Evolutionary conservation across 2,113 vertebrate genomes (phyloP), one percentile per base, ranked within the genome.

Genomic region (Conger conger): DNA sequence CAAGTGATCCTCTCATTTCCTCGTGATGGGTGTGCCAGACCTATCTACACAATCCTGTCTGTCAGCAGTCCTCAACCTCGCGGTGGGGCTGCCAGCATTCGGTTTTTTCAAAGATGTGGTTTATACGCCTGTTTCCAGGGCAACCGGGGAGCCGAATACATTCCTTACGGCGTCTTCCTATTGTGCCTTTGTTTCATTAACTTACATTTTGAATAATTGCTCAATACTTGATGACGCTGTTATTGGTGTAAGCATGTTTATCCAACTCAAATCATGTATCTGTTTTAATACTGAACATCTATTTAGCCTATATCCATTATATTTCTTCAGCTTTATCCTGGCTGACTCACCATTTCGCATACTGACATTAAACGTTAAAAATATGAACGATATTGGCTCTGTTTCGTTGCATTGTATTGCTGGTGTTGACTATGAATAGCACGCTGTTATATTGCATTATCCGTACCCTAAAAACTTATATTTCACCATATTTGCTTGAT

Each of bases 61-160:
- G 87, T 93, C 93, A 89, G 88, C 87, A 89, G 88, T 90, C 84
- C 82, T 85, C 87, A 73, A 90, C 91, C 90, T 91, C 89, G 84
- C 91, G 93, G 90, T 90, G 92, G 90, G 92, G 92, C 91, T 90
- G 91, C 91, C 93, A 93, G 92, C 92, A 92, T 94, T 94, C 92
- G 91, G 91, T 90, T 87, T 94, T 91, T 93, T 90, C 93, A 92
- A 90, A 88, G 91, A 94, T 94, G 93, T 92, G 92, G 91, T 93
- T 91, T 84, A 84, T 91, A 93, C 94, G 93, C 92, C 93, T 94
- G 95, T 96, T 96, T 95, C 95, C 95, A 95, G 91, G 95, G 94
- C 92, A 95, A 96, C 95, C 88, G 38, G 91, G 89, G 91, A 90
- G 94, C 93, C 93, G 91, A 92, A 93, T 94, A 91, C 89, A 92